phyloP scores from a whole-genome alignment of 2,888 invertebrate genomes.

The Aleiodes alternator region DNA sequence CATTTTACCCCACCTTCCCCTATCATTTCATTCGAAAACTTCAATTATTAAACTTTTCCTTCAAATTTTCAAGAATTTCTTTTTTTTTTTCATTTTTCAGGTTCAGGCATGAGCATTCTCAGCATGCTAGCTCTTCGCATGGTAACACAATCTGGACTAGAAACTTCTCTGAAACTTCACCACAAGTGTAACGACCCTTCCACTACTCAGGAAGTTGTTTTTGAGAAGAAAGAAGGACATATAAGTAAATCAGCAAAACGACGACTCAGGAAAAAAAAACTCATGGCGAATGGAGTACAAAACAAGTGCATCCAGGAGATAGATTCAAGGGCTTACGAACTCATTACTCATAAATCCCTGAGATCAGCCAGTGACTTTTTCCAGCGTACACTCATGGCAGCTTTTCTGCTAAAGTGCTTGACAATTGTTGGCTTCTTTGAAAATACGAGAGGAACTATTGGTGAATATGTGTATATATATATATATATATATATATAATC shows the following conservation, averaged over 20 bases:
- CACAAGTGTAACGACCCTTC: conserved; percentile 71
- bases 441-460: conserved; percentile 47
- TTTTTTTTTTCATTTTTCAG: conserved; percentile 67
- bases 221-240: conserved; percentile 1
- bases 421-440: conserved; percentile 81
- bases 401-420: conserved; percentile 84
- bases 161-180: conserved; percentile 76
- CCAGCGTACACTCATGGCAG: conserved; percentile 86
- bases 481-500: too few species aligned
- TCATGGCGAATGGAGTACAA: conserved; percentile 63
- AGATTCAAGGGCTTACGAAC: conserved; percentile 78
- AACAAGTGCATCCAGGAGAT: conserved; percentile 57
- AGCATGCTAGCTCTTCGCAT: conserved; percentile 86
- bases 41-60: too few species aligned
- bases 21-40: too few species aligned
- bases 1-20: too few species aligned
- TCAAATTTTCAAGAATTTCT: neutral
- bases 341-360: conserved; percentile 81
- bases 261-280: conserved; percentile 63
- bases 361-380: conserved; percentile 83
- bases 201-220: conserved; percentile 1
- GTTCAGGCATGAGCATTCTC: conserved; percentile 88
- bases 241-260: conserved; percentile 63
- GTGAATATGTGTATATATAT: conserved; percentile 35
- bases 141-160: conserved; percentile 82